A percentile compares a stretch with the other conserved stretches of the same genome.
Evolutionary conservation across 2,888 invertebrate genomes (phyloP).

Genomic region (Apamea monoglypha): DNA sequence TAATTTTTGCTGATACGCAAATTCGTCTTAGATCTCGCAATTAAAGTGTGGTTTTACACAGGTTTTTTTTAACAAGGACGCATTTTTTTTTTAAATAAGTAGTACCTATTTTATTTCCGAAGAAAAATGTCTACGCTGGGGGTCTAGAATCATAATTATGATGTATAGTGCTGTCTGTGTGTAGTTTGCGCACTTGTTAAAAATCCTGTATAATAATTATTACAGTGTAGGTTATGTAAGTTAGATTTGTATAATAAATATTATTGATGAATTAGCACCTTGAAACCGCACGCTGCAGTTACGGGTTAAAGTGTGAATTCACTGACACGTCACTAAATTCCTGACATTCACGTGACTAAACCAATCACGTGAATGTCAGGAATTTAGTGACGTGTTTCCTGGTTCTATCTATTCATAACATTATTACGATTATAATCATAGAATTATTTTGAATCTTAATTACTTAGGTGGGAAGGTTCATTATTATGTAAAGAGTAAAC

Average conservation of each 20-base stretch:
- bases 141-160: too few relatives aligned
- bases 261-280: conserved; percentile 22
- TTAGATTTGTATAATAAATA: background rate
- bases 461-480: background rate
- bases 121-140: too few relatives aligned
- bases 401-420: too few relatives aligned
- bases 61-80: background rate
- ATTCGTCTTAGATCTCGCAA: background rate
- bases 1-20: background rate
- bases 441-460: background rate
- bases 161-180: too few relatives aligned
- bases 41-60: background rate
- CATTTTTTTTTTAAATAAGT: background rate
- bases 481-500: background rate
- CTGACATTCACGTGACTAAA: background rate
- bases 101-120: too few relatives aligned
- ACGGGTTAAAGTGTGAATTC: conserved; percentile 38
- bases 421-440: background rate
- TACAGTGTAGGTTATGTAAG: background rate
- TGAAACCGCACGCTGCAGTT: conserved; percentile 25
- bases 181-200: too few relatives aligned
- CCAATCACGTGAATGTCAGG: conserved; percentile 10
- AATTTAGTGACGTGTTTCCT: conserved; percentile 20
- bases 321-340: conserved; percentile 23
- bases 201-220: background rate